Percentiles rank a stretch among this genome's conserved stretches.
Evolutionary conservation across 1,140 invertebrate species (phyloP).

Genomic region (Saccostrea cuccullata): DNA sequence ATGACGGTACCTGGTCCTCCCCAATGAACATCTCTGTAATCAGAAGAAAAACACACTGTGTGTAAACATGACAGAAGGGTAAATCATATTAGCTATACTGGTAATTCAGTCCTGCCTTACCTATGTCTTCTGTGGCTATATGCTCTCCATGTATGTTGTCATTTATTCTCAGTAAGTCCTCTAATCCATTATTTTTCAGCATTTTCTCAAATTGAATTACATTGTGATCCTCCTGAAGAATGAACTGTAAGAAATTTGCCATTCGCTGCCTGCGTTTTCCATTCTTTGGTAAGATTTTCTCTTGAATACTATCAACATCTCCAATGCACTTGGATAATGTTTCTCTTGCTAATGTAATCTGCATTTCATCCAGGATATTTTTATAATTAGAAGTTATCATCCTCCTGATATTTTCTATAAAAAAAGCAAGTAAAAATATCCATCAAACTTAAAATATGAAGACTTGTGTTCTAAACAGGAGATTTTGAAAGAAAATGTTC

Average conservation of each 20-base stretch:
- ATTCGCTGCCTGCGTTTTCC: constrained; percentile 1
- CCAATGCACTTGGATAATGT: background rate
- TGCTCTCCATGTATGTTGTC: background rate
- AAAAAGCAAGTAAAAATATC: background rate
- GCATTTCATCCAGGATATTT: constrained; percentile 30
- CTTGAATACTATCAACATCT: background rate
- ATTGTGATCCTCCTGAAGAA: constrained; percentile 21
- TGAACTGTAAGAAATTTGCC: background rate
- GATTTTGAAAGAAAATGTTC: too few relatives aligned
- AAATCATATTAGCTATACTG: background rate
- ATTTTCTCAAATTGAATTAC: constrained; percentile 32
- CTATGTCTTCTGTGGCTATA: constrained; percentile 20
- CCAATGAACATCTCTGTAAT: background rate
- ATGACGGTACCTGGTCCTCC: background rate
- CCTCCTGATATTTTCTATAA: constrained; percentile 17
- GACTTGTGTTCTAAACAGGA: too few relatives aligned
- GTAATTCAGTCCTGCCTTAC: background rate
- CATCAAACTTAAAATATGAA: too few relatives aligned
- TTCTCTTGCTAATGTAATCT: background rate
- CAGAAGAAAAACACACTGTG: too few relatives aligned
- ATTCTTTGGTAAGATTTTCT: constrained; percentile 28
- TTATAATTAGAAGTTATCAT: background rate
- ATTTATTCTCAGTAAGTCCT: constrained; percentile 12
- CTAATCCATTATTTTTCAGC: background rate
- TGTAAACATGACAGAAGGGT: too few relatives aligned